phyloP scores from a whole-genome alignment of 2,113 vertebrate species.

The Oenanthe melanoleuca region DNA sequence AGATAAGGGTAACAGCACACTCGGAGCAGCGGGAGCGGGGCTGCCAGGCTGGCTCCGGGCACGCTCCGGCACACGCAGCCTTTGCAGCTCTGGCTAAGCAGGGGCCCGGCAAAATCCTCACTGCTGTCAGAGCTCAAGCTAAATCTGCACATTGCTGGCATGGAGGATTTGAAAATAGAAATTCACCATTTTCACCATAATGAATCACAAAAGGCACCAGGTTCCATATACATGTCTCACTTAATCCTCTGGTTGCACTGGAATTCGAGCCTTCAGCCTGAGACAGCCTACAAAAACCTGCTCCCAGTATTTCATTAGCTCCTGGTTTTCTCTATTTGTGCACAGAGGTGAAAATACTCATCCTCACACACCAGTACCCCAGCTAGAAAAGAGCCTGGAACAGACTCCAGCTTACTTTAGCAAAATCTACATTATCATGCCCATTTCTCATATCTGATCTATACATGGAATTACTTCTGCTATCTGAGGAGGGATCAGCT shows the following conservation, averaged over 20 bases:
- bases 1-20: neutral
- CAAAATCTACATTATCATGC: neutral
- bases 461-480: neutral
- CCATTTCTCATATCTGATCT: neutral
- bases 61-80: neutral
- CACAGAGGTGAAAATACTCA: neutral
- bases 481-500: neutral
- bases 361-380: neutral
- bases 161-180: neutral
- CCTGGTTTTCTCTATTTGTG: neutral
- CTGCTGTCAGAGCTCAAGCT: rapidly evolving
- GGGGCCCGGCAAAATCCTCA: neutral
- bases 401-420: neutral
- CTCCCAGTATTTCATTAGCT: neutral
- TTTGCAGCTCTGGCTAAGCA: neutral
- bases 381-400: neutral
- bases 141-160: neutral
- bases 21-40: neutral
- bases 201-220: neutral
- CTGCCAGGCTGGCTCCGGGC: neutral
- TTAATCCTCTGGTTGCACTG: neutral
- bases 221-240: neutral
- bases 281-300: neutral
- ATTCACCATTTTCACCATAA: neutral
- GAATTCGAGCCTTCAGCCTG: neutral